These are phyloP conservation scores for Grantiella picta DNA, from an alignment of 2,113 vertebrate species.

Conservation along the genomic window DNA sequence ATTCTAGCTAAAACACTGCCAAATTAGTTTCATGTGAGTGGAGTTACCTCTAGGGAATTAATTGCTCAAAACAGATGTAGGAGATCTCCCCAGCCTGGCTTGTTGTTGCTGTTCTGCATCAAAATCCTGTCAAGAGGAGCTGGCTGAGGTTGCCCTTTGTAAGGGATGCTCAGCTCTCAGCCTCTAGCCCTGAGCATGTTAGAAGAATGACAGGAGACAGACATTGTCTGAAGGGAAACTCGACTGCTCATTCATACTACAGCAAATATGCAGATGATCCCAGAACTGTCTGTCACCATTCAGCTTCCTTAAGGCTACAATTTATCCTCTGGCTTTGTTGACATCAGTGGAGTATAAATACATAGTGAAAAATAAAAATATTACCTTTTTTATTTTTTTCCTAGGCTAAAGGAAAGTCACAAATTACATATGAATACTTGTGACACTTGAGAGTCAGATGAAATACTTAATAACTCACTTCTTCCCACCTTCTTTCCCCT, in stretches of 20 bases:
- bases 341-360: neutral
- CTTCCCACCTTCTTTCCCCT: neutral
- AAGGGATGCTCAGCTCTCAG: neutral
- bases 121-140: neutral
- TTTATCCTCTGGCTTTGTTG: neutral
- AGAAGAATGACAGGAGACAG: neutral
- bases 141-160: neutral
- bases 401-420: neutral
- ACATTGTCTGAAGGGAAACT: neutral
- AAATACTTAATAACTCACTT: neutral
- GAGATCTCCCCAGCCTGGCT: neutral
- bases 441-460: neutral
- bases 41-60: conserved; percentile 27
- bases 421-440: neutral
- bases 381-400: neutral
- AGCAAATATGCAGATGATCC: neutral
- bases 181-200: neutral
- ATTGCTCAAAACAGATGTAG: conserved; percentile 41
- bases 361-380: neutral
- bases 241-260: neutral
- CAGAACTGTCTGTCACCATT: neutral
- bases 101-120: conserved; percentile 8
- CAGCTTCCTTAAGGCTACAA: neutral
- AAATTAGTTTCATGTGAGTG: conserved; percentile 52
- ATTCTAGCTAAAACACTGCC: neutral